Conservation (phyloP, 2,113 vertebrate genomes). For the Tamias sibiricus region DNA sequence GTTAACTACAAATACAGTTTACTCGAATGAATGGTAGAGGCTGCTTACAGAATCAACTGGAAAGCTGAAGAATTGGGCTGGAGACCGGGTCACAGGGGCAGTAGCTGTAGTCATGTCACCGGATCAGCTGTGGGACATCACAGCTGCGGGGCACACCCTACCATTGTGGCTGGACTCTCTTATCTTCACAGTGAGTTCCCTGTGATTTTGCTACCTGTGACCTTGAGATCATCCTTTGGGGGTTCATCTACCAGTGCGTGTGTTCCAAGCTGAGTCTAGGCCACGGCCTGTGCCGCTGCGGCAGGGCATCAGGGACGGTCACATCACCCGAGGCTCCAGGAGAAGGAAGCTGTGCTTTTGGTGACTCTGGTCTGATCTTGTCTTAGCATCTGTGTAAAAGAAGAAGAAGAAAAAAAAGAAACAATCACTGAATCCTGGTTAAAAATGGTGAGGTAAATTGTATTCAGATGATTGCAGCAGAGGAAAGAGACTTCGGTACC, state of each 20-base stretch:
- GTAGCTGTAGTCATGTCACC: background rate
- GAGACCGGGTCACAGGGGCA: background rate
- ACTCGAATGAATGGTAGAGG: background rate
- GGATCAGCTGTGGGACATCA: background rate
- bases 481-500: background rate
- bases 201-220: background rate
- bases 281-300: background rate
- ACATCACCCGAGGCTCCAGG: background rate
- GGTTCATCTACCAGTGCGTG: background rate
- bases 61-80: background rate
- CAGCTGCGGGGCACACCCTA: accelerated
- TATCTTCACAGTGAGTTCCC: background rate
- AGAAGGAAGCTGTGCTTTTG: background rate
- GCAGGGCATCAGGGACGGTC: background rate
- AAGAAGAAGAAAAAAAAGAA: too few species aligned
- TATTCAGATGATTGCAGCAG: background rate
- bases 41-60: background rate
- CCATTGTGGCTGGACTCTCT: background rate
- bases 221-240: background rate
- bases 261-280: background rate
- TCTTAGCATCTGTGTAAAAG: background rate
- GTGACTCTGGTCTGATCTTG: background rate
- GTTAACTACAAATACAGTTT: background rate
- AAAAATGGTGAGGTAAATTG: background rate
- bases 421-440: background rate